phyloP scores from a whole-genome alignment of 2,113 vertebrate genomes.

The Pseudois nayaur region DNA sequence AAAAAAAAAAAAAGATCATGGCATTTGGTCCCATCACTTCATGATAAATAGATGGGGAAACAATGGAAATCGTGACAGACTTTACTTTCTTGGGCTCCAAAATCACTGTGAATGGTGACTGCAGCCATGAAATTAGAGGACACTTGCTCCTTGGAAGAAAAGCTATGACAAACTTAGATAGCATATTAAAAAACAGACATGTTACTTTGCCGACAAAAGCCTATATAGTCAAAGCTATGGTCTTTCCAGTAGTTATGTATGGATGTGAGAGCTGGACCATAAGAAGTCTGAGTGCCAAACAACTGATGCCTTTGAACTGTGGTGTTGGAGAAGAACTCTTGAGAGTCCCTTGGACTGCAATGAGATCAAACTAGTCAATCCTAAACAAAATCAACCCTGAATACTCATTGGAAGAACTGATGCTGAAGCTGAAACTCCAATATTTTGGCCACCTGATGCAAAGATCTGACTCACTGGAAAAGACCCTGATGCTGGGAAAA shows the following conservation, averaged over 20 bases:
- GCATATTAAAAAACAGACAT: not conserved
- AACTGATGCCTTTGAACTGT: not conserved
- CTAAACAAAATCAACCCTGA: not conserved
- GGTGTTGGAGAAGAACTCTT: not conserved
- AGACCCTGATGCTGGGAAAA: not conserved
- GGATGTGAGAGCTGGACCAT: not conserved
- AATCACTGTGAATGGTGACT: not conserved
- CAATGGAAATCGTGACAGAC: not conserved
- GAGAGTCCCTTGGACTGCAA: not conserved
- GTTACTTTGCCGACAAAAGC: not conserved
- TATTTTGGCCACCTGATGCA: not conserved
- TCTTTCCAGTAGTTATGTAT: not conserved
- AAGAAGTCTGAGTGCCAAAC: not conserved
- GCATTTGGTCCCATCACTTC: not conserved
- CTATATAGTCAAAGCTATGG: not conserved
- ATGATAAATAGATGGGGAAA: not conserved
- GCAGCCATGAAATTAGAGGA: not conserved
- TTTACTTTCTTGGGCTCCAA: not conserved
- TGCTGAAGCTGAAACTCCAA: not conserved
- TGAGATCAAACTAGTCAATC: not conserved
- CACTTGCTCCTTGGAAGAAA: not conserved
- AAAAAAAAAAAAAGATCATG: not conserved
- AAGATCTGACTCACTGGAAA: not conserved
- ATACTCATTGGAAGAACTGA: not conserved
- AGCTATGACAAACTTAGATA: not conserved